Evolutionary conservation across 2,797 vertebrate species (phyloP).

Genomic region (Gallinago solitaria): DNA sequence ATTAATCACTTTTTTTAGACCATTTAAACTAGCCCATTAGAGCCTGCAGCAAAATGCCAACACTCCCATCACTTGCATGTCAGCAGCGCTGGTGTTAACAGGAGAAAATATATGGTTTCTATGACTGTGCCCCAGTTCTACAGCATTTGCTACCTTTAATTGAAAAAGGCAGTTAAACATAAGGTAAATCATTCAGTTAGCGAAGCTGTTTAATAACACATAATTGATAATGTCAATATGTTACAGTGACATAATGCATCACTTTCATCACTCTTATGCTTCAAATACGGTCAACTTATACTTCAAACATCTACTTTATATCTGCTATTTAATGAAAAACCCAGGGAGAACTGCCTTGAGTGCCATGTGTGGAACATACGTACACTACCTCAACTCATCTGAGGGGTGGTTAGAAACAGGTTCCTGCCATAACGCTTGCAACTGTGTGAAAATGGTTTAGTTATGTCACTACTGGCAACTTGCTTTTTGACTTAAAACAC

Average conservation of each 20-base stretch:
- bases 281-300: conserved; percentile 31
- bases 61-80: conserved; percentile 59
- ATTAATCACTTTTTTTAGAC: conserved; percentile 69
- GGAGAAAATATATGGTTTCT: conserved; percentile 76
- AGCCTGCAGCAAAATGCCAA: conserved; percentile 73
- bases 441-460: neutral
- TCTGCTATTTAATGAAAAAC: conserved; percentile 46
- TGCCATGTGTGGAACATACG: neutral
- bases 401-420: neutral
- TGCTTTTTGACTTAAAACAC: neutral
- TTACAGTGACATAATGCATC: conserved; percentile 61
- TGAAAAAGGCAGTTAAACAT: conserved; percentile 79
- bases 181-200: conserved; percentile 76
- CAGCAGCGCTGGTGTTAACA: conserved; percentile 72
- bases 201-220: conserved; percentile 74
- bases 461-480: neutral
- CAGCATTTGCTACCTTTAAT: conserved; percentile 73
- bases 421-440: neutral
- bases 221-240: conserved; percentile 75
- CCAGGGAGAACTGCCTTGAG: neutral
- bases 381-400: neutral
- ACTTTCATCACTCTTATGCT: conserved; percentile 71
- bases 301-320: conserved; percentile 47
- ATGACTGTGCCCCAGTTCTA: conserved; percentile 53
- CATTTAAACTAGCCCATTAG: conserved; percentile 70